phyloP scores from a whole-genome alignment of 2,113 vertebrate genomes.

The Azemiops feae region DNA sequence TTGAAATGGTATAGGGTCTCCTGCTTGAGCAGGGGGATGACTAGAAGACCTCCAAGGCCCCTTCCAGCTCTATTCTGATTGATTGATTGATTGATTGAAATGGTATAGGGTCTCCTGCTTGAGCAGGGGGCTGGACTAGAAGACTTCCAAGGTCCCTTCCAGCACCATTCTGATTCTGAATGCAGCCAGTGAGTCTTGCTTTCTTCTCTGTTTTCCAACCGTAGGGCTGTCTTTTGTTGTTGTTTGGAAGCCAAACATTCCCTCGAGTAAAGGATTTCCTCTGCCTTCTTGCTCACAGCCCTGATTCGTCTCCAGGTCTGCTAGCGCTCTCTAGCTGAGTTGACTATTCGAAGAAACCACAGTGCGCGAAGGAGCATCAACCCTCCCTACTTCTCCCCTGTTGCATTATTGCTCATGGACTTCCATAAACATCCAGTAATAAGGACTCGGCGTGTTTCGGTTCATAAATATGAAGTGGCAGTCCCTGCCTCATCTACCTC shows the following conservation, averaged over 20 bases:
- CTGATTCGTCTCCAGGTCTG: neutral
- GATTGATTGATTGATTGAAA: too few species aligned
- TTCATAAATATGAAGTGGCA: constrained; percentile 56
- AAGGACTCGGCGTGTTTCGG: constrained; percentile 18
- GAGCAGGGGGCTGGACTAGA: neutral
- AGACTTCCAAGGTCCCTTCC: neutral
- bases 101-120: neutral
- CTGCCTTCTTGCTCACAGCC: neutral
- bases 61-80: too few species aligned
- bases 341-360: neutral
- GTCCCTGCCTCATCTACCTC: constrained; percentile 40
- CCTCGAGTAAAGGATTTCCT: neutral
- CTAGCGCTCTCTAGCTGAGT: neutral
- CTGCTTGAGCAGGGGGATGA: too few species aligned
- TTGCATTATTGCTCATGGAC: constrained; percentile 37
- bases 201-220: neutral
- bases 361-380: neutral
- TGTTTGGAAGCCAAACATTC: neutral
- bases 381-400: neutral
- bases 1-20: too few species aligned
- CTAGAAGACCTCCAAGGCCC: too few species aligned
- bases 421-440: constrained; percentile 49
- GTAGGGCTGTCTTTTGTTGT: neutral
- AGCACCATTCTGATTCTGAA: neutral
- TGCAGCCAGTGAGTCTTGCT: neutral